Evolutionary conservation across 1,140 invertebrate species (phyloP).

Genomic region (Popillia japonica): DNA sequence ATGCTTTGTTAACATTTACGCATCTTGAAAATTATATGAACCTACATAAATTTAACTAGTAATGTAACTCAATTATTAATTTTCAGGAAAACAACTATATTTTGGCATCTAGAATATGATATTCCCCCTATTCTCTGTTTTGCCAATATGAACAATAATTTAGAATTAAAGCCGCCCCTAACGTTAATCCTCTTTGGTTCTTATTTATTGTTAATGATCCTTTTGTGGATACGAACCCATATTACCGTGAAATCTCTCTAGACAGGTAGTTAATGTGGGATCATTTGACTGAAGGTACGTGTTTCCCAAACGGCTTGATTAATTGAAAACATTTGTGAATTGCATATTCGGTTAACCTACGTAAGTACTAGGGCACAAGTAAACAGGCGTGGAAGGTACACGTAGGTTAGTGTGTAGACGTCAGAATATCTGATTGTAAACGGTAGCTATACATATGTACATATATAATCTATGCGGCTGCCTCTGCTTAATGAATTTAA

Average conservation of each 20-base stretch:
- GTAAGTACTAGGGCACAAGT: background rate
- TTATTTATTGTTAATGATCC: conserved; percentile 30
- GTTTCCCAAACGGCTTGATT: conserved; percentile 5
- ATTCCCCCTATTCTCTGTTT: background rate
- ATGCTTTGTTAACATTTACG: too few species aligned
- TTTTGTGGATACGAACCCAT: background rate
- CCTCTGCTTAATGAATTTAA: conserved; percentile 3
- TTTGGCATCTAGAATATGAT: background rate
- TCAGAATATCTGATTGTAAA: conserved; percentile 10
- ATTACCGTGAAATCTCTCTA: conserved; percentile 26
- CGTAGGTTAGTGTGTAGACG: background rate
- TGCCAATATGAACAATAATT: conserved; percentile 15
- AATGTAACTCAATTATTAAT: background rate
- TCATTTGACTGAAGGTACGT: conserved; percentile 31
- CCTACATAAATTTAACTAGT: too few species aligned
- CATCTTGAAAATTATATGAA: too few species aligned
- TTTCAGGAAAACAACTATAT: background rate
- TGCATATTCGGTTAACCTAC: conserved; percentile 11
- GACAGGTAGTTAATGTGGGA: conserved; percentile 15
- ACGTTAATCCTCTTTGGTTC: conserved; percentile 29
- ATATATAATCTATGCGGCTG: background rate
- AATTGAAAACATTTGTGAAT: conserved; percentile 34
- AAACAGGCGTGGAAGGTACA: background rate
- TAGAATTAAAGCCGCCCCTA: conserved; percentile 19
- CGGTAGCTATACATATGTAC: background rate